These are phyloP conservation scores for Lophius piscatorius DNA, from an alignment of 2,113 vertebrate genomes.

Conservation along the genomic window DNA sequence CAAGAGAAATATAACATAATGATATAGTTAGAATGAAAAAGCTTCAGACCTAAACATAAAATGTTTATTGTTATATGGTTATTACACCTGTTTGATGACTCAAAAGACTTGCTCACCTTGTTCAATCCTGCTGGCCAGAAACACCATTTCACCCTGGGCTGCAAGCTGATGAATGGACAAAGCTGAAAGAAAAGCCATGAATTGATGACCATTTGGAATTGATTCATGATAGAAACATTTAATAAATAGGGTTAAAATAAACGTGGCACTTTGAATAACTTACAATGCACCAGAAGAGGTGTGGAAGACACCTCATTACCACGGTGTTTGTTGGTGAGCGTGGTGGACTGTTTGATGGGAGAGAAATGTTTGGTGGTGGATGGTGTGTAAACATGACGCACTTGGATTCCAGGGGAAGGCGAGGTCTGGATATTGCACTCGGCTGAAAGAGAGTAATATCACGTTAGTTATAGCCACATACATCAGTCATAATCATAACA, in stretches of 20 bases:
- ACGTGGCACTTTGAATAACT: slow-evolving; percentile 90
- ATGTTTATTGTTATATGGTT: background rate
- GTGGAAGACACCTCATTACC: slow-evolving; percentile 98
- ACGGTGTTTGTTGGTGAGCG: slow-evolving; percentile 97
- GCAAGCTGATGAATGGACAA: slow-evolving; percentile 96
- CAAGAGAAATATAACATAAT: too few relatives aligned
- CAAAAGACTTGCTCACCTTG: slow-evolving; percentile 82
- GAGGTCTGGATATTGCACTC: slow-evolving; percentile 98
- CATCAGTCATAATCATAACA: background rate
- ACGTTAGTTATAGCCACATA: background rate
- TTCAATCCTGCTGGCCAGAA: slow-evolving; percentile 94
- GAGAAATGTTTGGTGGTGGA: slow-evolving; percentile 99
- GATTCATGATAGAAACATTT: background rate
- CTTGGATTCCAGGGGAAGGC: slow-evolving; percentile 95
- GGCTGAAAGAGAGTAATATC: slow-evolving; percentile 74
- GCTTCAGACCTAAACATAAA: background rate
- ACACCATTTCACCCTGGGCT: slow-evolving; percentile 97
- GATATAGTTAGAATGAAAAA: too few relatives aligned
- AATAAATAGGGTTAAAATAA: background rate
- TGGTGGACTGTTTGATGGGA: slow-evolving; percentile 97
- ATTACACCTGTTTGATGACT: background rate
- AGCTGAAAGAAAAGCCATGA: slow-evolving; percentile 75
- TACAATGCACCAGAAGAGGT: slow-evolving; percentile 94
- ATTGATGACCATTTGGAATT: background rate
- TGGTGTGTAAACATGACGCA: slow-evolving; percentile 96